A percentile compares a stretch with the other conserved stretches of the same genome.
Evolutionary conservation across 2,888 invertebrate genomes (phyloP).

Genomic region (Drosophila borborema): DNA sequence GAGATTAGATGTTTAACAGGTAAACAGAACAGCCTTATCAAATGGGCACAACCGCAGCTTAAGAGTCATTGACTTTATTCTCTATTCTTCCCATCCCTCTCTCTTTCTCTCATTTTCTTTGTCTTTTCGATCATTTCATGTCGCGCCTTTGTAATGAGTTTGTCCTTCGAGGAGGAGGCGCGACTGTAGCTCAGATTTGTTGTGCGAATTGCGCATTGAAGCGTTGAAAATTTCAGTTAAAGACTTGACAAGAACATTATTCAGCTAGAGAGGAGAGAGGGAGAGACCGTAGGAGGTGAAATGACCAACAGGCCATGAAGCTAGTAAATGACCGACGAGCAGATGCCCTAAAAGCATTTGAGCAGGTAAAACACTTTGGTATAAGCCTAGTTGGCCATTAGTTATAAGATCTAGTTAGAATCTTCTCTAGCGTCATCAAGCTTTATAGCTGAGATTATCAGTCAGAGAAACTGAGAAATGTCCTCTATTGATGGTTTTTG

Average conservation of each 20-base stretch:
- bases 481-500: neutral
- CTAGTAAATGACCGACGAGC: too few relatives aligned
- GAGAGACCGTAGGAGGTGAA: neutral
- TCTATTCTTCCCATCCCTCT: neutral
- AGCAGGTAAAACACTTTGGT: too few relatives aligned
- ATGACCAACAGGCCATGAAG: conserved; percentile 42
- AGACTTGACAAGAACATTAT: conserved; percentile 49
- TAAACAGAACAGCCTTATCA: conserved; percentile 36
- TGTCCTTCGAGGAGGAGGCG: conserved; percentile 48
- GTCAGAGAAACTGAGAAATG: neutral
- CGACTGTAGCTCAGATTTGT: neutral
- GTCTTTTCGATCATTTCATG: neutral
- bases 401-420: too few relatives aligned
- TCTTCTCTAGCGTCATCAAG: neutral
- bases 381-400: too few relatives aligned
- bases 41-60: conserved; percentile 31
- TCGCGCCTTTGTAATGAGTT: conserved; percentile 50
- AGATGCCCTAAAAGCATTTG: neutral
- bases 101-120: neutral
- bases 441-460: too few relatives aligned
- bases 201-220: conserved; percentile 72
- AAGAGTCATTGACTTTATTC: conserved; percentile 27
- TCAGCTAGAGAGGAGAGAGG: conserved; percentile 19
- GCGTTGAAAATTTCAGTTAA: conserved; percentile 47
- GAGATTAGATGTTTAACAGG: conserved; percentile 48